These are phyloP conservation scores for Crotalus horridus DNA, from an alignment of 2,113 vertebrate genomes.

Conservation along the genomic window DNA sequence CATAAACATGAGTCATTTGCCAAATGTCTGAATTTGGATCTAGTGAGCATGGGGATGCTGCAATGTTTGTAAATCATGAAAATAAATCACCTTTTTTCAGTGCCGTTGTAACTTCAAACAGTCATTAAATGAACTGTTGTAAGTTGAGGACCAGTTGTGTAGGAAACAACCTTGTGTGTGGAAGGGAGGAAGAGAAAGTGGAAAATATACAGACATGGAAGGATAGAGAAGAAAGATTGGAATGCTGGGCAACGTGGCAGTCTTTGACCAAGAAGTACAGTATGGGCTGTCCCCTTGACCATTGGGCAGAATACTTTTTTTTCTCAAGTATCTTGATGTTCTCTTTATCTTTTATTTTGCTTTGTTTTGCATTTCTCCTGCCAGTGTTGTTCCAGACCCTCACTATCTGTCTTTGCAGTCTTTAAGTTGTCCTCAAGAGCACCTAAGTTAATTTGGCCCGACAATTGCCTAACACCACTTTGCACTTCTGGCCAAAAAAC, in stretches of 20 bases:
- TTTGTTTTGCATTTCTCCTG: not conserved
- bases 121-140: too few species aligned
- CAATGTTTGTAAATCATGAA: too few species aligned
- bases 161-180: not conserved
- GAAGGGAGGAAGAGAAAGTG: not conserved
- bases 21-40: too few species aligned
- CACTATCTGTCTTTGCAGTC: not conserved
- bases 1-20: too few species aligned
- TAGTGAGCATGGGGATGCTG: too few species aligned
- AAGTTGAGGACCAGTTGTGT: not conserved
- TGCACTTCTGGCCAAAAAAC: constrained; percentile 16
- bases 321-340: not conserved
- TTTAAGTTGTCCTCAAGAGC: not conserved
- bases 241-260: not conserved
- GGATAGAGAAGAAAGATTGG: not conserved
- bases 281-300: not conserved
- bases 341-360: not conserved
- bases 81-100: too few species aligned
- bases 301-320: not conserved
- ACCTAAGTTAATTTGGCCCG: not conserved
- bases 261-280: not conserved
- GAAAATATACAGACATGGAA: not conserved
- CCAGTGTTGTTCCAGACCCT: not conserved
- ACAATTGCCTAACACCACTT: not conserved
- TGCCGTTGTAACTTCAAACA: too few species aligned